Evolutionary conservation across 2,113 vertebrate species (phyloP).

Genomic region (Podilymbus podiceps): DNA sequence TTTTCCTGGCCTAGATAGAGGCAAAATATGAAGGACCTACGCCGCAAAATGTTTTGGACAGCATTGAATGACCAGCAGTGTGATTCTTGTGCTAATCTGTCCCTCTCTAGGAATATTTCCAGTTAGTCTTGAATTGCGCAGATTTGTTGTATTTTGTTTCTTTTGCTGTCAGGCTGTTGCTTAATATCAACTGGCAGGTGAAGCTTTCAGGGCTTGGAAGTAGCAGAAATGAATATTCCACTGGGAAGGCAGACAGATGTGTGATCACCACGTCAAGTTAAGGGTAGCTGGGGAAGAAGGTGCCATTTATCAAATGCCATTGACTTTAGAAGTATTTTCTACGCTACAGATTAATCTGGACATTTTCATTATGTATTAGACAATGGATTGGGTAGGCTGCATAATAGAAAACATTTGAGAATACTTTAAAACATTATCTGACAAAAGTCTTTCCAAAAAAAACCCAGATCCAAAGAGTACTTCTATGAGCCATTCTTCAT

Average conservation of each 20-base stretch:
- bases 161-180: constrained; percentile 1
- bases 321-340: constrained; percentile 27
- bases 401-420: neutral
- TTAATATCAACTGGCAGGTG: constrained; percentile 23
- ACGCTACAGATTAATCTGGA: neutral
- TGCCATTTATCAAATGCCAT: neutral
- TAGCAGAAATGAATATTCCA: constrained; percentile 17
- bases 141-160: constrained; percentile 22
- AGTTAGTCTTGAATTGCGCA: neutral
- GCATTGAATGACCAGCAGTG: neutral
- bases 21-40: neutral
- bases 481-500: neutral
- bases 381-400: neutral
- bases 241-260: neutral
- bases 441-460: constrained; percentile 2
- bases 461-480: neutral
- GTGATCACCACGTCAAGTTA: neutral
- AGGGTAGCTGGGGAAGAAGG: neutral
- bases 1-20: neutral
- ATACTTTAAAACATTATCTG: neutral
- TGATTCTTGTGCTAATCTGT: neutral
- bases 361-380: neutral
- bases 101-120: constrained; percentile 22
- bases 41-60: neutral
- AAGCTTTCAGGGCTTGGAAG: neutral